Percentiles rank a stretch among this genome's conserved stretches.
These are phyloP conservation scores for Aegithalos caudatus DNA, from an alignment of 2,113 vertebrate genomes.

Conservation along the genomic window DNA sequence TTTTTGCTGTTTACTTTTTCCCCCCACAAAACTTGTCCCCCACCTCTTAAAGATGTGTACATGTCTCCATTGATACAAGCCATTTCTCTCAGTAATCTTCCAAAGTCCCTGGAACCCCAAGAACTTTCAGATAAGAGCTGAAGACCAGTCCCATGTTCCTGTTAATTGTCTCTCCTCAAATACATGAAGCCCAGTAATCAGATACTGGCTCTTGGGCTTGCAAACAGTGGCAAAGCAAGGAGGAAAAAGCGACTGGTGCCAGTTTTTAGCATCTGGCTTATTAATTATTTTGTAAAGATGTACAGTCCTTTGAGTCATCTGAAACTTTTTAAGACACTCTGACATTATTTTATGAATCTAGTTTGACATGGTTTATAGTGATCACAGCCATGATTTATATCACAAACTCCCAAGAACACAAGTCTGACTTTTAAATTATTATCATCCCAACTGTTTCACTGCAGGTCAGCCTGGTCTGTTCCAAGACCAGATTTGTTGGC, in stretches of 20 bases:
- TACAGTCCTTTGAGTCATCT: background rate
- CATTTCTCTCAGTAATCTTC: background rate
- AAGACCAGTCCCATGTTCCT: background rate
- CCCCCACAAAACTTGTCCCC: accelerated
- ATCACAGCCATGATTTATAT: background rate
- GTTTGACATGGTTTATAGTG: background rate
- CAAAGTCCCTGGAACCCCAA: background rate
- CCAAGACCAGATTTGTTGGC: background rate
- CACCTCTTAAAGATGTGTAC: background rate
- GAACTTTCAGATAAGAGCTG: background rate
- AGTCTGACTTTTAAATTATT: background rate
- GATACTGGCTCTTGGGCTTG: background rate
- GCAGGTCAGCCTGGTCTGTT: background rate
- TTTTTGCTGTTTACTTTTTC: background rate
- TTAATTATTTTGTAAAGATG: background rate
- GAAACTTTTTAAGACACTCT: background rate
- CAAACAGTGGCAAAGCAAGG: background rate
- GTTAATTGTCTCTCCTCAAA: background rate
- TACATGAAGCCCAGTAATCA: background rate
- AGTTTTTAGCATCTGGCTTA: background rate
- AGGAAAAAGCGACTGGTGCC: background rate
- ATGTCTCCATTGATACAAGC: background rate
- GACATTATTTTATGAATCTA: background rate
- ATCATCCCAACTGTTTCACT: background rate
- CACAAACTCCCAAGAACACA: background rate